Conservation (phyloP, 2,797 vertebrate species). For the Sandelia bainsii region DNA sequence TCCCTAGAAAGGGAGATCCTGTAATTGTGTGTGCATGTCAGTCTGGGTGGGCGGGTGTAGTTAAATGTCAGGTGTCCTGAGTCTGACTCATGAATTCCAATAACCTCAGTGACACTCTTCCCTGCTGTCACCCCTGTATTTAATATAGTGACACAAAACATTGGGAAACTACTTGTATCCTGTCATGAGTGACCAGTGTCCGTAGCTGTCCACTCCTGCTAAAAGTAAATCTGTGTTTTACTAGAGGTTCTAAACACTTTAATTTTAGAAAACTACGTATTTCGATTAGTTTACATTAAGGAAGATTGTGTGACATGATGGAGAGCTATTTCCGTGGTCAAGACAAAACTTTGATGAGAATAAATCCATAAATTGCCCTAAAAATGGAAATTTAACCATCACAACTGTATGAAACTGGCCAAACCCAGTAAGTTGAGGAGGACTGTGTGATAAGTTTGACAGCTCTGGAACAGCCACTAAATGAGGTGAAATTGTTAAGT, state of each 20-base stretch:
- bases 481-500: too few relatives aligned
- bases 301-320: neutral
- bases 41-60: constrained; percentile 42
- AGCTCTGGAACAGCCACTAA: too few relatives aligned
- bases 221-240: constrained; percentile 2
- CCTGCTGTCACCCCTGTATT: constrained; percentile 34
- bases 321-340: too few relatives aligned
- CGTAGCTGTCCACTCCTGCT: neutral
- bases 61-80: constrained; percentile 48
- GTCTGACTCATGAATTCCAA: constrained; percentile 75
- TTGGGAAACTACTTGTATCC: constrained; percentile 27
- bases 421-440: too few relatives aligned
- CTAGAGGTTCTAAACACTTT: neutral
- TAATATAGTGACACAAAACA: constrained; percentile 36
- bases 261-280: neutral
- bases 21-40: constrained; percentile 66
- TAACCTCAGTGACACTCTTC: constrained; percentile 56
- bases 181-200: constrained; percentile 22
- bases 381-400: too few relatives aligned
- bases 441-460: too few relatives aligned
- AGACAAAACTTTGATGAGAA: too few relatives aligned
- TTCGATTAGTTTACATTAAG: neutral
- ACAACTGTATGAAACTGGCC: too few relatives aligned
- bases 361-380: too few relatives aligned
- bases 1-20: constrained; percentile 78